These are phyloP conservation scores for Fregetta grallaria DNA, from an alignment of 2,113 vertebrate species.

Conservation along the genomic window DNA sequence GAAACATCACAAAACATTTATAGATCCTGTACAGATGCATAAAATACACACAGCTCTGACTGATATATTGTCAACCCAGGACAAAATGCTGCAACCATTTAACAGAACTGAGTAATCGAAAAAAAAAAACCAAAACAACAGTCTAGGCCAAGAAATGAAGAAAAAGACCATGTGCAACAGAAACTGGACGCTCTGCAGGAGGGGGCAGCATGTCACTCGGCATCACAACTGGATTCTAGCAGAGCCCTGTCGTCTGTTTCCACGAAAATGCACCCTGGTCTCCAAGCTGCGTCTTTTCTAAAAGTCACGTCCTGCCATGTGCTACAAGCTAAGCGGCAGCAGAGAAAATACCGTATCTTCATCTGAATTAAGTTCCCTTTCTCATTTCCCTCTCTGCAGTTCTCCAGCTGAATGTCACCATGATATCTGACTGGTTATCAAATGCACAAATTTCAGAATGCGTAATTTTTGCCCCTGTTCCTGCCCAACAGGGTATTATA, in stretches of 20 bases:
- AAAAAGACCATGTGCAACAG: not conserved
- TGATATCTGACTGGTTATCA: not conserved
- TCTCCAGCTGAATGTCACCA: not conserved
- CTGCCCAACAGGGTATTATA: not conserved
- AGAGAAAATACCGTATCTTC: not conserved
- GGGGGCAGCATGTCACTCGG: not conserved
- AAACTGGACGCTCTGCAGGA: not conserved
- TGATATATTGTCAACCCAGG: not conserved
- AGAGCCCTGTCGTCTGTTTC: not conserved
- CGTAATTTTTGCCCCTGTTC: not conserved
- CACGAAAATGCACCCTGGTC: not conserved
- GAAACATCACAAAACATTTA: not conserved
- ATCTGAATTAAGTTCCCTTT: not conserved
- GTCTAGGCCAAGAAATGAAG: not conserved
- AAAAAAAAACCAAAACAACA: no score
- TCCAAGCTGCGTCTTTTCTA: not conserved
- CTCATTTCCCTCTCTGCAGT: not conserved
- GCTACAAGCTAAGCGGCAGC: not conserved
- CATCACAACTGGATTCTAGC: not conserved
- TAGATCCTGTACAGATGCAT: not conserved
- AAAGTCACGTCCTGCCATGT: not conserved
- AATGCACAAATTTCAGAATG: not conserved
- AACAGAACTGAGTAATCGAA: not conserved
- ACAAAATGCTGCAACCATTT: not conserved
- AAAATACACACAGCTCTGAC: not conserved